A percentile compares a stretch with the other conserved stretches of the same genome.
Conservation (phyloP, 1,140 invertebrate genomes). For the Drosophila triauraria region DNA sequence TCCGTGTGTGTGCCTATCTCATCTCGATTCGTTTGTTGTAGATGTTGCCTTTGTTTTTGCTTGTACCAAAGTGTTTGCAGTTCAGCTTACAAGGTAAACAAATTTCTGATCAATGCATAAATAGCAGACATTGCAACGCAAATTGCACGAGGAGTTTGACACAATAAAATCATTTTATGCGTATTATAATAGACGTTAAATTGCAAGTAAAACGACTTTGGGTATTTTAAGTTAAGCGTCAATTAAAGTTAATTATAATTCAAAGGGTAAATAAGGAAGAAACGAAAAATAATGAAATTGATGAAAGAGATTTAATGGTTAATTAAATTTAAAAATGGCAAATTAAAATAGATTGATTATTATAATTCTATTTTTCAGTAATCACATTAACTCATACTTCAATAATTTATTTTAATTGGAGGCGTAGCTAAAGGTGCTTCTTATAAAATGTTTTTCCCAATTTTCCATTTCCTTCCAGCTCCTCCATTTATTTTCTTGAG, state of each 20-base stretch:
- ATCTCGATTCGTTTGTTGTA: slow-evolving; percentile 35
- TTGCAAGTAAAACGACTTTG: background rate
- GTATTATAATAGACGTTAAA: background rate
- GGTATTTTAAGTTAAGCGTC: background rate
- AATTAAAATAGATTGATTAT: no score
- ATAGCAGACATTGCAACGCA: slow-evolving; percentile 42
- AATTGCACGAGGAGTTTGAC: slow-evolving; percentile 15
- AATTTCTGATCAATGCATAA: slow-evolving; percentile 72
- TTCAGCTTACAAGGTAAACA: slow-evolving; percentile 79
- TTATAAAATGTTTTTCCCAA: slow-evolving; percentile 40
- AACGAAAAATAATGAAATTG: background rate
- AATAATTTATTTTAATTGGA: background rate
- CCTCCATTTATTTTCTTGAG: background rate
- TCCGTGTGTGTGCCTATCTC: slow-evolving; percentile 29
- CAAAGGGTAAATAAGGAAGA: background rate
- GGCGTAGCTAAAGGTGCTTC: slow-evolving; percentile 10
- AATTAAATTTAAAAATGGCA: background rate
- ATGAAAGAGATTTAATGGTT: background rate
- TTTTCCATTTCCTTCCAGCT: slow-evolving; percentile 43
- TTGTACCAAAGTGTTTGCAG: slow-evolving; percentile 54
- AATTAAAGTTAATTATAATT: background rate
- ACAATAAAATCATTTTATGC: slow-evolving; percentile 14
- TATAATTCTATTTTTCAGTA: background rate
- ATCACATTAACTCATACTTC: background rate
- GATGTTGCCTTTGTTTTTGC: slow-evolving; percentile 39